Evolutionary conservation across 2,888 invertebrate species (phyloP).

Genomic region (Mantis religiosa): DNA sequence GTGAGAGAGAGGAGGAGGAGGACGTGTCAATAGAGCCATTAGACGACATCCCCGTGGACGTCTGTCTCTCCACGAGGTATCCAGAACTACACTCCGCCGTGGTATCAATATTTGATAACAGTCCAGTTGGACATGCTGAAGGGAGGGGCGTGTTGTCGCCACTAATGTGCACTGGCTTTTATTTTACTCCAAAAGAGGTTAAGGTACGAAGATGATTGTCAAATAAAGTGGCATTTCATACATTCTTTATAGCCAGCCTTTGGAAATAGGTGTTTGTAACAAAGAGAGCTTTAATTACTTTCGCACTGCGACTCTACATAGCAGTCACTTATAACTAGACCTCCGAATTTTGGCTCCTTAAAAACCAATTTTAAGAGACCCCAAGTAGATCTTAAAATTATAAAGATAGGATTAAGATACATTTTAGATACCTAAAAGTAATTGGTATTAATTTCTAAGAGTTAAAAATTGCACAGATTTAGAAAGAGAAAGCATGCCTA

Average conservation of each 20-base stretch:
- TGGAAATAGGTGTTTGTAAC: background rate
- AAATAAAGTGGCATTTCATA: background rate
- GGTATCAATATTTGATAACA: constrained; percentile 21
- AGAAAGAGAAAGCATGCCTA: no score
- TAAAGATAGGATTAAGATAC: no score
- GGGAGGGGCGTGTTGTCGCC: background rate
- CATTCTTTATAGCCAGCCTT: background rate
- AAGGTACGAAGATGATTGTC: background rate
- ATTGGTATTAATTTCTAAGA: no score
- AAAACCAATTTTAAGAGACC: no score
- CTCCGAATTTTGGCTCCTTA: no score
- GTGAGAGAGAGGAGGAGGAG: no score
- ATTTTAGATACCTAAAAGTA: no score
- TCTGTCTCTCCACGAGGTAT: background rate
- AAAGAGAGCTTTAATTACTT: background rate
- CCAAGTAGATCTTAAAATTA: no score
- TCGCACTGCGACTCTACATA: no score
- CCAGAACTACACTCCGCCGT: background rate
- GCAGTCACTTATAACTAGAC: no score
- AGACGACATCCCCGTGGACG: background rate
- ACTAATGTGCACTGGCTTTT: background rate
- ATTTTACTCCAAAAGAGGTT: background rate
- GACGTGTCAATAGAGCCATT: background rate
- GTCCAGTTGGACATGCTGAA: constrained; percentile 6
- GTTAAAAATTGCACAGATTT: no score